Evolutionary conservation across 1,140 invertebrate species (phyloP), one percentile per base, ranked within the genome.

Genomic region (Trichoplusia ni): DNA sequence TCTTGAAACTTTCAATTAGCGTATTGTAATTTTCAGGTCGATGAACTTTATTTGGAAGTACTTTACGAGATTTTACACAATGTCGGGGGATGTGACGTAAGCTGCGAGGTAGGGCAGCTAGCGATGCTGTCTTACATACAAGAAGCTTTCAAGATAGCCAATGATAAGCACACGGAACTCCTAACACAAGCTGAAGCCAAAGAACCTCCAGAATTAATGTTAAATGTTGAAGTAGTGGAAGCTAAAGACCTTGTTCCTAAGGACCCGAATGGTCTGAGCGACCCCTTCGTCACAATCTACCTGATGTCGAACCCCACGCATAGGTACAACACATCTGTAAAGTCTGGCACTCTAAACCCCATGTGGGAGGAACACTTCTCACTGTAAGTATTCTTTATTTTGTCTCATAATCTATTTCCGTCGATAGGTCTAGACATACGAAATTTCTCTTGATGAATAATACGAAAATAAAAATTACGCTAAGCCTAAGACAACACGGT

Each of bases 351-450:
- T 0, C 91, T 99, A 2, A 95, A 95, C 89, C 98, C 98, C 0
- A 90, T 94, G 13, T 99, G 98, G 98, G 98, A 99, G 84, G 98
- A 99, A 91, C 96, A 98, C 91, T 99, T 99, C 90, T 96, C 97
- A 84, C 93, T 99, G 97, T 98, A 92, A 96, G 97, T 95, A 75
- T 33, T 18, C 8, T 9, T 13, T 13, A 21, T 25, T 9, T 25
- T 14, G 4, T 8, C 0, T 27, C 8, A 31, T 14, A 16, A 14
- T 29, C 16, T 29, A 18, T 23, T n/a, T n/a, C n/a, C n/a, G n/a
- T n/a, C n/a, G n/a, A 14, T 2, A n/a, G 1, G 1, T 14, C 13
- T 37, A 37, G 7, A 37, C 2, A 37, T n/a, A 6, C 18, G 5
- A 18, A 16, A 18, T 40, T 40, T 14, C 5, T 38, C 35, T 14